Conservation (phyloP, 2,888 invertebrate species). For the Aquatica leii region DNA sequence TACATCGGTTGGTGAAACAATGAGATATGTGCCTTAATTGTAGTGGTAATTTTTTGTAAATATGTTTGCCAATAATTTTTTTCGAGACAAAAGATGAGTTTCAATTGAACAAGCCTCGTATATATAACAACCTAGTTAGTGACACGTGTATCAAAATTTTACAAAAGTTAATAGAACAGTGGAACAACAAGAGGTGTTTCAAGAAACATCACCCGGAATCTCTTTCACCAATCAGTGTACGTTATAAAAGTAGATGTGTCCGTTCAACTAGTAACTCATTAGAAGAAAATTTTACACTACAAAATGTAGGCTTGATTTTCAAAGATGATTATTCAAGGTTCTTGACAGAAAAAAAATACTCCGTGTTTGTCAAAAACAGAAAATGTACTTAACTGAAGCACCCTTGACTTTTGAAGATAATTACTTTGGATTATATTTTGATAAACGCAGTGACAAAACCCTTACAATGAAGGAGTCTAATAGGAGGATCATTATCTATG, state of each 20-base stretch:
- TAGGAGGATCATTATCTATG: background rate
- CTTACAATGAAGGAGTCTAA: background rate
- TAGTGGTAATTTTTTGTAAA: too few relatives aligned
- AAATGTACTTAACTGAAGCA: background rate
- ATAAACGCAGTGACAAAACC: background rate
- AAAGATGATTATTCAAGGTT: background rate
- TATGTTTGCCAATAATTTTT: too few relatives aligned
- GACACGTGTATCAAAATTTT: background rate
- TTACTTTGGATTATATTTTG: background rate
- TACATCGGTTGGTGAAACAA: too few relatives aligned
- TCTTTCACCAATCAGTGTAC: background rate
- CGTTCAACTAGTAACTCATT: background rate
- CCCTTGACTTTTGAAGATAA: background rate
- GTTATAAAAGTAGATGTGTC: background rate
- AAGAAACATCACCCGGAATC: background rate
- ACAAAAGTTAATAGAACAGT: background rate
- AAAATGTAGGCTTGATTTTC: background rate
- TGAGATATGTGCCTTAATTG: too few relatives aligned
- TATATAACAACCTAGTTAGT: background rate
- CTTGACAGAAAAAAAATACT: background rate
- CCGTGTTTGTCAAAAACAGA: background rate
- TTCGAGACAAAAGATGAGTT: too few relatives aligned
- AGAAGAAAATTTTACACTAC: too few relatives aligned
- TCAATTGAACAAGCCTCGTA: too few relatives aligned
- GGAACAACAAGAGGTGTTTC: background rate